Base-by-base conservation (phyloP, 2,888 invertebrate genomes). In the Holacanthella duospinosa region DNA sequence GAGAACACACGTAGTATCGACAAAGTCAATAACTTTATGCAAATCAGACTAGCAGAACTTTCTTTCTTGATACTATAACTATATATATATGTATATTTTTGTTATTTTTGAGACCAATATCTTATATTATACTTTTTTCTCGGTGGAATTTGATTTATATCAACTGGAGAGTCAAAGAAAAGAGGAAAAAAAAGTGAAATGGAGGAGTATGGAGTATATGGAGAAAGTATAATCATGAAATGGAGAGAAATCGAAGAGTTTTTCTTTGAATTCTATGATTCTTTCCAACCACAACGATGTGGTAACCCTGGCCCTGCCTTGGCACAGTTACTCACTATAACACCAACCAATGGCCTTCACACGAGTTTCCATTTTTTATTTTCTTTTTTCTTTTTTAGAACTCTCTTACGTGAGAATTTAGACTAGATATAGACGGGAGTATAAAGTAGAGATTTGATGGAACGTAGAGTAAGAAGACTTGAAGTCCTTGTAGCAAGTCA, bases 111-210 rank as follows among this genome's bases (percentile, higher is more conserved):
- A 9, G 36, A 6, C 36, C 36, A 16, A 9, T 36, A 6, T 36
- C 36, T 16, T 9, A 36, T 36, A 36, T 36, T 16, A 43, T 59
- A 44, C 24, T 59, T 44, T 43, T 29, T 58, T 29, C 59, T 44
- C 44, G 24, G 21, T 25, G 25, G 25, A 21, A 29, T 19, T 25
- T 58, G 58, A 27, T 58, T 29, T 48, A 48, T 48, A 21, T 62
- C 53, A 29, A 36, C 43, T 43, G 21, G 57, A 57, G 44, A 62
- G 36, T 43, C 36, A 53, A 29, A 29, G 60, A 60, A 60, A 48
- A n/a, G n/a, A n/a, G n/a, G n/a, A n/a, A n/a, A n/a, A n/a, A n/a
- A n/a, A n/a, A n/a, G n/a, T n/a, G n/a, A n/a, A n/a, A n/a, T n/a
- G n/a, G n/a, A 48, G 48, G 25, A 60, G 29, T 27, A 36, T 36